phyloP scores from a whole-genome alignment of 2,888 invertebrate species.

The Callinectes sapidus region DNA sequence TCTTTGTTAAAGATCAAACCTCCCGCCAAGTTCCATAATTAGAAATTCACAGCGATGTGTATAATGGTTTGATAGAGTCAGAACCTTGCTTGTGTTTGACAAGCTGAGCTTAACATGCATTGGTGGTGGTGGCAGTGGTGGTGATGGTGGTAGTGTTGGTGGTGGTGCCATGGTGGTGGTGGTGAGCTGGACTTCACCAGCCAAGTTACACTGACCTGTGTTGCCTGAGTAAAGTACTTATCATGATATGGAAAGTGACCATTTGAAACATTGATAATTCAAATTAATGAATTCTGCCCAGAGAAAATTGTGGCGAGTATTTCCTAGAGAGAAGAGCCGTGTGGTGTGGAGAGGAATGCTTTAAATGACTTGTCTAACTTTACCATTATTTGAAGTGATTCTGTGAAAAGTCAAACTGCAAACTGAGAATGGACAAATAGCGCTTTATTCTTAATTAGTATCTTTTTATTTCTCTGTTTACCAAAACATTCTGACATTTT shows the following conservation, averaged over 20 bases:
- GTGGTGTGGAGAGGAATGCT: neutral
- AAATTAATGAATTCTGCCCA: neutral
- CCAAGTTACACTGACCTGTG: neutral
- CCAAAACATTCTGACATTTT: neutral
- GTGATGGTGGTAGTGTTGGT: neutral
- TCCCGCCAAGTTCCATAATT: neutral
- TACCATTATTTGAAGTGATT: neutral
- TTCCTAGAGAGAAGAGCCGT: neutral
- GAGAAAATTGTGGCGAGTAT: neutral
- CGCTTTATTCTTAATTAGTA: neutral
- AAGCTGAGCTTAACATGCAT: neutral
- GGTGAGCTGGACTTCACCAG: neutral
- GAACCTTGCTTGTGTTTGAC: neutral
- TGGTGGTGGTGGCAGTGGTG: neutral
- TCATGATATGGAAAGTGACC: neutral
- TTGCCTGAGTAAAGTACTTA: constrained; percentile 12
- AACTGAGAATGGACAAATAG: neutral
- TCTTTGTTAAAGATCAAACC: neutral
- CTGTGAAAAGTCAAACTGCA: neutral
- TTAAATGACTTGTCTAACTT: neutral
- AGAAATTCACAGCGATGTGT: neutral
- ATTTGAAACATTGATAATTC: neutral
- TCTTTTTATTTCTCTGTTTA: neutral
- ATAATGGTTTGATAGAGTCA: neutral
- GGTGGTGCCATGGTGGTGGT: neutral